Conservation (phyloP, 2,888 invertebrate species). For the Amphipoea lucens region DNA sequence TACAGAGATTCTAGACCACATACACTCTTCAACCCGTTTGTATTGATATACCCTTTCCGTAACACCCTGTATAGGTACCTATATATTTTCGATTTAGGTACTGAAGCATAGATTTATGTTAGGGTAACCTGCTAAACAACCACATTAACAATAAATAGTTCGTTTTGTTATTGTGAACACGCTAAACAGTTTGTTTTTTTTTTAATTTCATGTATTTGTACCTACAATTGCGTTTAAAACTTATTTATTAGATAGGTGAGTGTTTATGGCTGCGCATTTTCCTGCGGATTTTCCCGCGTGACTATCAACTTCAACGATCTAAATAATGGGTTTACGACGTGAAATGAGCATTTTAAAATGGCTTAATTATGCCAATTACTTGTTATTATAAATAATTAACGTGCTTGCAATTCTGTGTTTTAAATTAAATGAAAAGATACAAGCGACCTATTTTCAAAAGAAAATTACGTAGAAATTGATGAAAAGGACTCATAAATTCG, state of each 20-base stretch:
- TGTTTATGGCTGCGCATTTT: slow-evolving; percentile 26
- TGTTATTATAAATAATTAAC: background rate
- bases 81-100: no score
- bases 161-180: background rate
- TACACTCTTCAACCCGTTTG: no score
- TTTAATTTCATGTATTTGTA: background rate
- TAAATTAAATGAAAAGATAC: background rate
- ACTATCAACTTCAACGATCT: slow-evolving; percentile 24
- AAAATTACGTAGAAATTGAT: background rate
- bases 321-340: background rate
- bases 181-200: background rate
- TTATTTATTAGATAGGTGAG: background rate
- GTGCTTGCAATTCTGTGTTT: no score
- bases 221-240: background rate
- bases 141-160: background rate
- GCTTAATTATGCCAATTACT: background rate
- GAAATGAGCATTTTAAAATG: slow-evolving; percentile 13
- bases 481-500: background rate
- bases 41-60: no score
- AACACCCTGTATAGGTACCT: no score
- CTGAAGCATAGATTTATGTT: background rate
- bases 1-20: no score
- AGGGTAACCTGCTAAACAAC: background rate
- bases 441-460: background rate
- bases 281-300: slow-evolving; percentile 19